Conservation (phyloP, 2,113 vertebrate species). For the Calyptommatus sinebrachiatus region DNA sequence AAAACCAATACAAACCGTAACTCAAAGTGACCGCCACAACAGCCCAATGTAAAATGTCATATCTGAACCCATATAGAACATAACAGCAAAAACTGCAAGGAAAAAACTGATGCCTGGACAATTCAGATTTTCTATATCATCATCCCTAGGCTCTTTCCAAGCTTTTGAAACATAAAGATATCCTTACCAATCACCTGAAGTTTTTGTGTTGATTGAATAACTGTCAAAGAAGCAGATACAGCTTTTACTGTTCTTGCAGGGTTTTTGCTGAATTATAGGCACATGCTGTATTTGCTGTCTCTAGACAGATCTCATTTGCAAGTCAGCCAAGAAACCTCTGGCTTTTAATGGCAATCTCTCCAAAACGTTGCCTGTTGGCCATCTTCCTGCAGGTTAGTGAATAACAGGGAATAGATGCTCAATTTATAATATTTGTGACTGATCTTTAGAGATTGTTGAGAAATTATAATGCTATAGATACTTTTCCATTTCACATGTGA, state of each 20-base stretch:
- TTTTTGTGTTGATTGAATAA: too few relatives aligned
- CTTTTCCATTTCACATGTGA: neutral
- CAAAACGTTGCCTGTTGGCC: neutral
- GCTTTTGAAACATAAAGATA: neutral
- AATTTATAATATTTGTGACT: neutral
- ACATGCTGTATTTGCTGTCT: neutral
- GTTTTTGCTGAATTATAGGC: neutral
- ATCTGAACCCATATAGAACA: too few relatives aligned
- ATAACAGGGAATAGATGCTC: neutral
- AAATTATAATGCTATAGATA: neutral
- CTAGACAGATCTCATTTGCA: neutral
- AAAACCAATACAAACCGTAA: too few relatives aligned
- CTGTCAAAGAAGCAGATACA: too few relatives aligned
- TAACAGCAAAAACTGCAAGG: too few relatives aligned
- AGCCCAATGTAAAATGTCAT: too few relatives aligned
- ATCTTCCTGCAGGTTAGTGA: neutral
- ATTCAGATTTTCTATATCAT: too few relatives aligned
- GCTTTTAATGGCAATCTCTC: neutral
- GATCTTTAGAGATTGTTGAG: neutral
- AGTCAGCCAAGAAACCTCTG: neutral
- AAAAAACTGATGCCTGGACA: too few relatives aligned
- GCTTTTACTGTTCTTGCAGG: neutral
- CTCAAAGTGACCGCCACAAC: too few relatives aligned
- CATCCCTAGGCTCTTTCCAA: neutral
- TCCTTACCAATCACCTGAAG: too few relatives aligned